Conservation (phyloP, 2,797 vertebrate species). For the Sebastes nivosus region DNA sequence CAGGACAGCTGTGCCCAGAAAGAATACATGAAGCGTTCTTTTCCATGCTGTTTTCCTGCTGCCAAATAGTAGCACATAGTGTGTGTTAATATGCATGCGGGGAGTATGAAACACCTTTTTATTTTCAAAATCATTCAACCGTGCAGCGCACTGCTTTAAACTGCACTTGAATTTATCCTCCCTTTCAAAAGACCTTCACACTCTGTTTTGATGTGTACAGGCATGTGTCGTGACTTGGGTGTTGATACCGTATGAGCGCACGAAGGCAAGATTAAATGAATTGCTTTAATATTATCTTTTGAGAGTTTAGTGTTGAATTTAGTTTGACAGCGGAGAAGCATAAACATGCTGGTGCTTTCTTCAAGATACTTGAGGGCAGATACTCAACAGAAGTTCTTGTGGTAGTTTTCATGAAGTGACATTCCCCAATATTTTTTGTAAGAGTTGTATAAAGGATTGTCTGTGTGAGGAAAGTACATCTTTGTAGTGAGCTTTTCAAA, state of each 20-base stretch:
- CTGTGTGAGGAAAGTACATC: not conserved
- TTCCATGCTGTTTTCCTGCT: constrained; percentile 12
- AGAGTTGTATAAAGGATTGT: not conserved
- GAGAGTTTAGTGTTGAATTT: not conserved
- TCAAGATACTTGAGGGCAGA: not conserved
- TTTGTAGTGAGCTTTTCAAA: not conserved
- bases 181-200: constrained; percentile 43
- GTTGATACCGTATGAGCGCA: not conserved
- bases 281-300: constrained; percentile 7
- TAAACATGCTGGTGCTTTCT: not conserved
- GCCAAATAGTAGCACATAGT: constrained; percentile 15
- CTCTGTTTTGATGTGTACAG: constrained; percentile 13
- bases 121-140: constrained; percentile 26
- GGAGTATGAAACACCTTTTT: constrained; percentile 3
- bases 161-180: constrained; percentile 13
- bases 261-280: not conserved
- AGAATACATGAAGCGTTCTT: not conserved
- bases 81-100: constrained; percentile 52
- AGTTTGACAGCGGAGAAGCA: not conserved
- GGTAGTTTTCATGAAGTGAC: not conserved
- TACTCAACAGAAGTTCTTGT: not conserved
- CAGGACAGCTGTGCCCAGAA: not conserved
- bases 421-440: not conserved
- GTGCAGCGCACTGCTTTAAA: constrained; percentile 7
- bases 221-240: constrained; percentile 10